phyloP scores from a whole-genome alignment of 2,888 invertebrate species.

The Agelastica alni region DNA sequence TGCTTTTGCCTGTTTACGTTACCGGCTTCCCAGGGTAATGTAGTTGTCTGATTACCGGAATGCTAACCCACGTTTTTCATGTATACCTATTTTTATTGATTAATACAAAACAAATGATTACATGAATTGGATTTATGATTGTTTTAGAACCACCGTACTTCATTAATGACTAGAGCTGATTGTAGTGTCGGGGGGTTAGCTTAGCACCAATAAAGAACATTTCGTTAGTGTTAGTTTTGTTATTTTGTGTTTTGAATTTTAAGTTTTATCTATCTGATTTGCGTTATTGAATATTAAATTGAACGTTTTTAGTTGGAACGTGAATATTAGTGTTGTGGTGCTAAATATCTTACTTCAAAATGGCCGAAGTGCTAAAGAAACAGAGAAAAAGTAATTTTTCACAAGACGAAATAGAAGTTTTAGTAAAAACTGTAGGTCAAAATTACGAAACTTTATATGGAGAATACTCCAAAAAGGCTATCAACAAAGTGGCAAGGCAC shows the following conservation, averaged over 20 bases:
- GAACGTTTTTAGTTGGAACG: conserved; percentile 1
- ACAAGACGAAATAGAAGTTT: conserved; percentile 43
- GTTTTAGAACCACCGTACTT: conserved; percentile 33
- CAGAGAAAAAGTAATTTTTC: conserved; percentile 48
- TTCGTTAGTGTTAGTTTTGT: background rate
- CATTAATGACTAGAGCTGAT: conserved; percentile 18
- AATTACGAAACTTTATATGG: conserved; percentile 45
- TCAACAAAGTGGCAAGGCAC: conserved; percentile 40
- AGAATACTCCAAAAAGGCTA: conserved; percentile 40
- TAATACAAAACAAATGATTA: conserved; percentile 12
- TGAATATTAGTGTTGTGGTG: conserved; percentile 25
- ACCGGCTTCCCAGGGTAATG: background rate
- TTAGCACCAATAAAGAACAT: conserved; percentile 10
- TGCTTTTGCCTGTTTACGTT: conserved; percentile 16
- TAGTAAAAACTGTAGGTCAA: conserved; percentile 40
- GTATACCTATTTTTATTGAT: conserved; percentile 24
- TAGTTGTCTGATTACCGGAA: conserved; percentile 3
- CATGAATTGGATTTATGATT: conserved; percentile 19
- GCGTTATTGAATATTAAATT: background rate
- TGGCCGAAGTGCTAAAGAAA: conserved; percentile 41
- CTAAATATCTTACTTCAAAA: conserved; percentile 35
- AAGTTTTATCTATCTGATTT: background rate
- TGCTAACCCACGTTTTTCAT: conserved; percentile 2
- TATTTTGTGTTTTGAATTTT: background rate
- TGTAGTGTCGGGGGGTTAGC: conserved; percentile 16